Evolutionary conservation across 2,888 invertebrate genomes (phyloP), one percentile per base, ranked within the genome.

Genomic region (Phengaris alcon): DNA sequence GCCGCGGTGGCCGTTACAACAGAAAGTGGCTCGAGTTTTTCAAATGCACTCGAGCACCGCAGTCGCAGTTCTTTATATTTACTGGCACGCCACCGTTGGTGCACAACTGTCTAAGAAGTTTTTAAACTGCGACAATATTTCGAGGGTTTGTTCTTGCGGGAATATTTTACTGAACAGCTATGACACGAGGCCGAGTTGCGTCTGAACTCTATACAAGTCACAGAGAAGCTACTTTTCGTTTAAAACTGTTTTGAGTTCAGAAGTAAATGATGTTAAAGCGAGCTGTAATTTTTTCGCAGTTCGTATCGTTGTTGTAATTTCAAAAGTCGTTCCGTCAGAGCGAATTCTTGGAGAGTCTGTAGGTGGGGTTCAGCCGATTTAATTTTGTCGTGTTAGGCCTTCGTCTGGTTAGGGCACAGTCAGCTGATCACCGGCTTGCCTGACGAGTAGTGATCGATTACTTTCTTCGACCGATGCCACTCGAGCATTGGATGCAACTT

Each of bases 311-410:
- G 22, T 22, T 54, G 35, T 2, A 6, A 15, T 13, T 35, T 35
- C 13, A 48, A 46, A 13, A 52, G 54, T 52, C 52, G n/a, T 48
- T 35, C 72, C 72, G 72, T 13, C 81, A 76, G 77, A 76, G 77
- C 76, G 77, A 55, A 76, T 76, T 78, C 55, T 74, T 70, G 74
- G 83, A 46, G 1, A 69, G 82, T 83, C 85, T 84, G 84, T 88
- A 87, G 87, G 89, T 90, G 89, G 87, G 86, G 86, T 83, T 83
- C 81, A 82, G 78, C 80, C 79, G 78, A 76, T 78, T 83, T 80
- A 77, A 76, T 79, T 80, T 81, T 78, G 76, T 75, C 78, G 77
- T 75, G 74, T 77, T 77, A 78, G 77, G 76, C 80, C 81, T 80
- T 79, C 81, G 81, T 82, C 82, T 79, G 82, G 79, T 80, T 81